Conservation (phyloP, 2,113 vertebrate species). For the Phoxinus phoxinus region DNA sequence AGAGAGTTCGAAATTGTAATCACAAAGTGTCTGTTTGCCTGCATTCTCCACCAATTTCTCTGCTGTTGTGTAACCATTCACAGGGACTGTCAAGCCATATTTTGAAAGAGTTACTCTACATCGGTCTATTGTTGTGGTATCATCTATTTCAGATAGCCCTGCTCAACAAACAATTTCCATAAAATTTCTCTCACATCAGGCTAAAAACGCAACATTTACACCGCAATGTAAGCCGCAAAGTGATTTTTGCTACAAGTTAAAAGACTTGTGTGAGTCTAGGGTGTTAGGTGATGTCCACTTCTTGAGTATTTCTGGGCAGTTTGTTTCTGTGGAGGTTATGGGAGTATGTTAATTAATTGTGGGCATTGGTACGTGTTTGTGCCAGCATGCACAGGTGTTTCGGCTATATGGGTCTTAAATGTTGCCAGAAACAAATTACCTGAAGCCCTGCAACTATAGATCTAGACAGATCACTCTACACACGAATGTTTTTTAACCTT, state of each 20-base stretch:
- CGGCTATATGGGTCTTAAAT: constrained; percentile 4
- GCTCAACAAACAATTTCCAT: neutral
- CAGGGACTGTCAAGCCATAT: neutral
- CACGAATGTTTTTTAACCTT: constrained; percentile 24
- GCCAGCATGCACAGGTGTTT: constrained; percentile 19
- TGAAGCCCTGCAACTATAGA: neutral
- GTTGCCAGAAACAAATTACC: constrained; percentile 10
- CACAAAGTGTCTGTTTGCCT: neutral
- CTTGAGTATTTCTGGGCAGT: neutral
- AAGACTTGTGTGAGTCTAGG: neutral
- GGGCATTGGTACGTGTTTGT: neutral
- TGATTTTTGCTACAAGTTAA: neutral
- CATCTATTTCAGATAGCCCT: neutral
- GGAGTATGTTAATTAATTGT: neutral
- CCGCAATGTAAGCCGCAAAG: neutral
- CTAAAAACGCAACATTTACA: neutral
- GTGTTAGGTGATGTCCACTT: neutral
- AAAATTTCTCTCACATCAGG: neutral
- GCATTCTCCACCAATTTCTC: neutral
- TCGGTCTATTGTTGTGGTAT: neutral
- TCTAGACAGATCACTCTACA: constrained; percentile 14
- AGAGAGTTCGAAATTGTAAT: neutral
- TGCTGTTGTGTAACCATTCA: neutral
- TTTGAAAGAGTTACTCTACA: neutral
- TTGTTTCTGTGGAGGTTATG: neutral